phyloP scores from a whole-genome alignment of 2,113 vertebrate genomes.

The Cranoglanis bouderius region DNA sequence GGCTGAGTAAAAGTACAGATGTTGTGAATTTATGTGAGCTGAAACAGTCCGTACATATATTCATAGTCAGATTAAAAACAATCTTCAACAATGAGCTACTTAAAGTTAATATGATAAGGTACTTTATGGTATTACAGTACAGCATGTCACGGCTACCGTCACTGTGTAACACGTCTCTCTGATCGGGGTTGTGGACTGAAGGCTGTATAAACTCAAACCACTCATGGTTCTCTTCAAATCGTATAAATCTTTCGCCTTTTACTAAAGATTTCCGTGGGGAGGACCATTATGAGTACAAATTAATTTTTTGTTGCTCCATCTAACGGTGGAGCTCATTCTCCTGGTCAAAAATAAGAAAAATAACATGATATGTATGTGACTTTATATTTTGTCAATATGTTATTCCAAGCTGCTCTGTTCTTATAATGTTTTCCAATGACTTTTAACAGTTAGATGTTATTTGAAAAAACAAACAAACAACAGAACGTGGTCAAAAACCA shows the following conservation, averaged over 20 bases:
- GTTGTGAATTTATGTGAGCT: not conserved
- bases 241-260: slow-evolving; percentile 25
- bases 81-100: not conserved
- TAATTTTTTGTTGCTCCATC: not conserved
- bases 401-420: too few relatives aligned
- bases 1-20: not conserved
- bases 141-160: not conserved
- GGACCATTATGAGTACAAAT: not conserved
- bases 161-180: not conserved
- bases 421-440: too few relatives aligned
- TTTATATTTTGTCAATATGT: too few relatives aligned
- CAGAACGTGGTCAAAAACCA: too few relatives aligned
- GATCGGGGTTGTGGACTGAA: not conserved
- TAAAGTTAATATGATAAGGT: not conserved
- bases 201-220: accelerated
- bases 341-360: not conserved
- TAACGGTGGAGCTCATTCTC: accelerated
- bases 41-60: not conserved
- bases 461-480: too few relatives aligned
- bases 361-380: too few relatives aligned
- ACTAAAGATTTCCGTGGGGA: slow-evolving; percentile 22
- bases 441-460: too few relatives aligned
- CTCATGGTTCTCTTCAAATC: not conserved
- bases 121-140: not conserved
- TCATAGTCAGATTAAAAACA: not conserved